phyloP scores from a whole-genome alignment of 2,113 vertebrate species.

The Eubucco bourcierii region DNA sequence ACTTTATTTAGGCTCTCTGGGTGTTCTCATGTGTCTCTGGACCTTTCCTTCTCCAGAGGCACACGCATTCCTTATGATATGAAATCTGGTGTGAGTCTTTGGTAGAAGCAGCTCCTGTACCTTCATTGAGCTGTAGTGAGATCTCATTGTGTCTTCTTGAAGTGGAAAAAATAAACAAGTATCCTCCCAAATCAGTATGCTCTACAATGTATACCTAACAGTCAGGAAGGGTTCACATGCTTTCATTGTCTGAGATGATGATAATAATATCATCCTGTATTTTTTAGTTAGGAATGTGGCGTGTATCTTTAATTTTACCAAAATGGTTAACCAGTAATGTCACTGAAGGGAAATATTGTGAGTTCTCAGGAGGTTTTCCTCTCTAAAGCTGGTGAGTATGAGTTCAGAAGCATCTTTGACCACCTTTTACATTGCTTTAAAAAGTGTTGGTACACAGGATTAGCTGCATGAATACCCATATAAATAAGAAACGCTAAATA shows the following conservation, averaged over 20 bases:
- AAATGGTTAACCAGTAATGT: background rate
- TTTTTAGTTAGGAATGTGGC: background rate
- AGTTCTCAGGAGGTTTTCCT: background rate
- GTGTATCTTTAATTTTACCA: background rate
- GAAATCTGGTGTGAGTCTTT: background rate
- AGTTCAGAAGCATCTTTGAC: background rate
- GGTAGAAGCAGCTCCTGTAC: background rate
- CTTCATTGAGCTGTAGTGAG: background rate
- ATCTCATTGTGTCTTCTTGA: background rate
- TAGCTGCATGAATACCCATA: background rate
- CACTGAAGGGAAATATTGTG: background rate
- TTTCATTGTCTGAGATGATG: background rate
- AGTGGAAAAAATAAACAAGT: background rate
- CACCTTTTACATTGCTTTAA: background rate
- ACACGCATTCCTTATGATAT: background rate
- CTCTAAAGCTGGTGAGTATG: background rate
- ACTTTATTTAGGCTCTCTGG: background rate
- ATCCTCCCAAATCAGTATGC: background rate
- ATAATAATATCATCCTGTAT: background rate
- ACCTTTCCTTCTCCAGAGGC: background rate
- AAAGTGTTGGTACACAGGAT: background rate
- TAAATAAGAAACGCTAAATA: background rate
- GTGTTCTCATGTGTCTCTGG: background rate
- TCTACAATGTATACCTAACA: background rate
- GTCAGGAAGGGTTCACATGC: background rate